Conservation (phyloP, 2,797 vertebrate species). For the Cephalopachus bancanus region DNA sequence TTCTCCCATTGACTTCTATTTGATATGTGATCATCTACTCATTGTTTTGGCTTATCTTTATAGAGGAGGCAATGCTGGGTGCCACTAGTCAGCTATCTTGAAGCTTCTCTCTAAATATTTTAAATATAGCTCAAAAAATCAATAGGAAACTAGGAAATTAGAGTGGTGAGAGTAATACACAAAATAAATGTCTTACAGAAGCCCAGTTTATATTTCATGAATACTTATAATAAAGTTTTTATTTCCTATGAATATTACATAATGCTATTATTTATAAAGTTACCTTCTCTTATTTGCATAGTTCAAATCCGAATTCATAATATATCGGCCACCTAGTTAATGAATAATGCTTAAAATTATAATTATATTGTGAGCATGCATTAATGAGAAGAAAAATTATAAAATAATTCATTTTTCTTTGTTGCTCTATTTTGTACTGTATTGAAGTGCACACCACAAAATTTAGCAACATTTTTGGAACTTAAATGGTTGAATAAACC, state of each 20-base stretch:
- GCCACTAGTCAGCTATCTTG: background rate
- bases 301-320: background rate
- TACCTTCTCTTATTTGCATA: background rate
- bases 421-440: background rate
- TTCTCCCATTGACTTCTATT: background rate
- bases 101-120: background rate
- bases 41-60: background rate
- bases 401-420: background rate
- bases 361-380: slow-evolving; percentile 55
- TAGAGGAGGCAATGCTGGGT: background rate
- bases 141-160: background rate
- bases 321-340: background rate
- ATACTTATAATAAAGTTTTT: background rate
- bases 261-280: background rate
- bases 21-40: background rate
- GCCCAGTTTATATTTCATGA: background rate
- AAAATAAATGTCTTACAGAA: background rate
- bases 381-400: slow-evolving; percentile 67
- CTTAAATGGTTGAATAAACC: background rate
- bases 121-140: background rate
- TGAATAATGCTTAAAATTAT: slow-evolving; percentile 31
- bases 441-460: slow-evolving; percentile 1
- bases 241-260: slow-evolving; percentile 22
- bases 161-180: background rate
- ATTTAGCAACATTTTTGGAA: background rate